phyloP scores from a whole-genome alignment of 2,888 invertebrate species.

The Pseudococcus jackbeardsleyi region DNA sequence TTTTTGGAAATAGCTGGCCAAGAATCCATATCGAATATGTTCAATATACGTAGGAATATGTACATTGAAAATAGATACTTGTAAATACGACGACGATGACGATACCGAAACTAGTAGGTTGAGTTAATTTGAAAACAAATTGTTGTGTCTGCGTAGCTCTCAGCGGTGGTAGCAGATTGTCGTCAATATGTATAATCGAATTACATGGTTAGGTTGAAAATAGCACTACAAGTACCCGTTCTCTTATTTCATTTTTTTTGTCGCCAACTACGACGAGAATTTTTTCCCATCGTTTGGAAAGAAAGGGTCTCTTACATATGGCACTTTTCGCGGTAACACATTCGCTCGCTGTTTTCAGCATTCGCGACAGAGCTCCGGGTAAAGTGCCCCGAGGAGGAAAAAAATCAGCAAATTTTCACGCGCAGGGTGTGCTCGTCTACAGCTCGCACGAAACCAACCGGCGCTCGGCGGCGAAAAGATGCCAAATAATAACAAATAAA shows the following conservation, averaged over 20 bases:
- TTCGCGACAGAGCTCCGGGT: not conserved
- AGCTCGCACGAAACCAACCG: not conserved
- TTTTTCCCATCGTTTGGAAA: not conserved
- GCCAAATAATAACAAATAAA: constrained; percentile 56
- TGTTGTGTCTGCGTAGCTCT: not conserved
- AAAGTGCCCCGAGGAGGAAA: not conserved
- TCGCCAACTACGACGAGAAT: not conserved
- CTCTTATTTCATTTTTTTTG: not conserved
- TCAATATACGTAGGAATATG: not conserved
- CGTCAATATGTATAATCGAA: constrained; percentile 23
- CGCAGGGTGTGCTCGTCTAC: not conserved
- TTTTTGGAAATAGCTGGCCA: not conserved
- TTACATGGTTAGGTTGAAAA: not conserved
- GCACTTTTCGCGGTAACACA: not conserved
- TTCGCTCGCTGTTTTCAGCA: not conserved
- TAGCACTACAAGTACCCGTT: not conserved
- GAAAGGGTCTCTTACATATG: not conserved
- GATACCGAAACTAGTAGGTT: not conserved
- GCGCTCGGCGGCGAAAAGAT: constrained; percentile 19
- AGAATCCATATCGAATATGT: not conserved
- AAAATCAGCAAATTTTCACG: constrained; percentile 29
- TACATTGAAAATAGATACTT: not conserved
- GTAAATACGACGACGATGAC: not conserved
- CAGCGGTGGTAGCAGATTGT: not conserved
- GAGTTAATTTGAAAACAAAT: constrained; percentile 24